Percentiles rank a stretch among this genome's conserved stretches.
Evolutionary conservation across 2,797 vertebrate species (phyloP).

Genomic region (Mallotus villosus): DNA sequence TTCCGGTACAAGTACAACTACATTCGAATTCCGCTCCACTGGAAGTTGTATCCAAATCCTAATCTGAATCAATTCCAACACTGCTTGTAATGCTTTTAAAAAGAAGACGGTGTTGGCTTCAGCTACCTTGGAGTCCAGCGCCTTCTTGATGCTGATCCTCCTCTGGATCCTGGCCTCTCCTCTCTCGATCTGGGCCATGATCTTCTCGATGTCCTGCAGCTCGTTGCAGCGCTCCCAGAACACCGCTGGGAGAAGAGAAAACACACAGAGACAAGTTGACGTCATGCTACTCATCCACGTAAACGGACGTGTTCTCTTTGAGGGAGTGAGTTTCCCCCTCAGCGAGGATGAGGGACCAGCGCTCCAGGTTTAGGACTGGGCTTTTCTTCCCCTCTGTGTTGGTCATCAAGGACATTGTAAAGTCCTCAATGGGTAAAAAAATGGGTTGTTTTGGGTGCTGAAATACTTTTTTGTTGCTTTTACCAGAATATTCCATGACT

Average conservation of each 20-base stretch:
- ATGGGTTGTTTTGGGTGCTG: no score
- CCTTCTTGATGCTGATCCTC: constrained; percentile 98
- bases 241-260: constrained; percentile 77
- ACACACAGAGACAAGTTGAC: not conserved
- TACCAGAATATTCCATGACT: constrained; percentile 99
- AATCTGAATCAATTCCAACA: no score
- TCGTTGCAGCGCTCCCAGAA: constrained; percentile 99
- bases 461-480: constrained; percentile 9
- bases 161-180: constrained; percentile 98
- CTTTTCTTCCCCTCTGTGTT: not conserved
- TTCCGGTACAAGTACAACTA: no score
- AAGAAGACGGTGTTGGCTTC: no score
- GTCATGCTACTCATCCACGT: not conserved
- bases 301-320: no score
- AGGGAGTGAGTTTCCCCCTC: no score
- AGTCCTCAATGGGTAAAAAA: not conserved
- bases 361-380: not conserved
- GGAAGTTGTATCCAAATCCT: no score
- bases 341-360: no score
- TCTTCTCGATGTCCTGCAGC: constrained; percentile 98
- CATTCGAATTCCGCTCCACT: no score
- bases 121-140: constrained; percentile 93
- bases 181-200: constrained; percentile 99
- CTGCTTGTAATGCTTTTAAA: no score
- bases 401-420: not conserved